Evolutionary conservation across 2,113 vertebrate species (phyloP), one percentile per base, ranked within the genome.

Genomic region (Siphamia tubifer): DNA sequence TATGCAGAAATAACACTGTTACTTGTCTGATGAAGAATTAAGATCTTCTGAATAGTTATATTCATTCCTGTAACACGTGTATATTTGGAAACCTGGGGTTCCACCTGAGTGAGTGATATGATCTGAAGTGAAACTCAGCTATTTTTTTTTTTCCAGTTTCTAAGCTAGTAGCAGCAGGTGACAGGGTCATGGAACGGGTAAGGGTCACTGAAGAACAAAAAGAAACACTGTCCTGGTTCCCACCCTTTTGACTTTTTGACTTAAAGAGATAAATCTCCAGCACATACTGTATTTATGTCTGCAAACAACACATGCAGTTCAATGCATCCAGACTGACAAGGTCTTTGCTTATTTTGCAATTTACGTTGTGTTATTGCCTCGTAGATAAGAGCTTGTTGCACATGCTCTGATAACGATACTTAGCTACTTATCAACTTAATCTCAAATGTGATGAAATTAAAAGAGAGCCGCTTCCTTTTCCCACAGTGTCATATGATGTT

Each of bases 21-120:
- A n/a, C n/a, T n/a, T n/a, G n/a, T n/a, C n/a, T n/a, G n/a, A n/a
- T n/a, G n/a, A n/a, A n/a, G n/a, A n/a, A n/a, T n/a, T n/a, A n/a
- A n/a, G n/a, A n/a, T 13, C 13, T 2, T 52, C 28, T 79, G 38
- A 75, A 65, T 58, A 44, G 30, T n/a, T n/a, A n/a, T n/a, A 49
- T 52, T 27, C 75, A 66, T 54, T 75, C 81, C 65, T 76, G 55
- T 51, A 16, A 44, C 42, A 81, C 57, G 58, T 47, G 53, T 43
- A 42, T 53, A n/a, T 67, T 67, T 17, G 19, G 67, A 80, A 72
- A 72, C 24, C 57, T 51, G 7, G 25, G 57, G 61, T 70, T 77
- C 15, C 23, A 44, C 39, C 10, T n/a, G n/a, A 17, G 23, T 40
- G 44, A 2, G 1, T 7, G 39, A 44, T 55, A 39, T 9, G 30